Evolutionary conservation across 2,113 vertebrate genomes (phyloP).

Genomic region (Pampusana beccarii): DNA sequence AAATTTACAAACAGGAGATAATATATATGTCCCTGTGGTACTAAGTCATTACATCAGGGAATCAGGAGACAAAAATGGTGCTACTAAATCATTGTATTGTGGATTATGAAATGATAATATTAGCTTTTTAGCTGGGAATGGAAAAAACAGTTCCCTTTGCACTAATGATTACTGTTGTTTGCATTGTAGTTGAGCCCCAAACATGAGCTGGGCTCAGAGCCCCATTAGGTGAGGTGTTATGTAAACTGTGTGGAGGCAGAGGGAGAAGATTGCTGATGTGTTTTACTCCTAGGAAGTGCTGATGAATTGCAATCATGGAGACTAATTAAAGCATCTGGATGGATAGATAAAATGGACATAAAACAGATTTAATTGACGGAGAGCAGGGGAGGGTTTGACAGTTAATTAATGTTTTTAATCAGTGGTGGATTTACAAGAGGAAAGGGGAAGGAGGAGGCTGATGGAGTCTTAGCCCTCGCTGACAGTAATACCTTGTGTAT

Average conservation of each 20-base stretch:
- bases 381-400: conserved; percentile 42
- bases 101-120: background rate
- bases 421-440: conserved; percentile 58
- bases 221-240: background rate
- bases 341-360: conserved; percentile 70
- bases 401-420: conserved; percentile 70
- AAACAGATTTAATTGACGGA: conserved; percentile 63
- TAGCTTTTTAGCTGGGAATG: background rate
- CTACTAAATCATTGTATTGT: background rate
- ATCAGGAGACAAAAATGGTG: background rate
- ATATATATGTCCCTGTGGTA: background rate
- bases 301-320: conserved; percentile 61
- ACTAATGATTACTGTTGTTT: background rate
- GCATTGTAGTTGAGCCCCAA: background rate
- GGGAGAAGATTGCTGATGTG: conserved; percentile 27
- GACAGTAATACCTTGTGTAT: background rate
- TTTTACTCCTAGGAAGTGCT: conserved; percentile 36
- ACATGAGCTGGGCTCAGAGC: background rate
- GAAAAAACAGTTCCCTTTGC: background rate
- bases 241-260: background rate
- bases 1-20: conserved; percentile 48
- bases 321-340: conserved; percentile 68
- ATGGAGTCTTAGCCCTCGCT: conserved; percentile 33
- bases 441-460: conserved; percentile 28
- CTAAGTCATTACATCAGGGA: background rate